Evolutionary conservation across 2,113 vertebrate species (phyloP), one percentile per base, ranked within the genome.

Genomic region (Orycteropus afer): DNA sequence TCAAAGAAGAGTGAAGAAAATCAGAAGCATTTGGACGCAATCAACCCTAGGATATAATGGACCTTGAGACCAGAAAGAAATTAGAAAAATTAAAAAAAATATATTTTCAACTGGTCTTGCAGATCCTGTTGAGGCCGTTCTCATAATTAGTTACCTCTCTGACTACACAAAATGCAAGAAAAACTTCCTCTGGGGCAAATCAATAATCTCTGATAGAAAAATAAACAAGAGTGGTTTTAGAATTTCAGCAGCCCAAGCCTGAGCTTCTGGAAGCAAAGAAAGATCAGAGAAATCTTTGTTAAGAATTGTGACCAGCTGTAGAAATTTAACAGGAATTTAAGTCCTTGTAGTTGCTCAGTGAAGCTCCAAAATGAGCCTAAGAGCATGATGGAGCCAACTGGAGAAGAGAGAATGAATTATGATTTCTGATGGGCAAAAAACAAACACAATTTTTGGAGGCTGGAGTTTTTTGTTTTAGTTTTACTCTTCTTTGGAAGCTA

Each of bases 121-220:
- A 79, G 55, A 86, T 34, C 34, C 20, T 23, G 29, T 8, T 45
- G 11, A 94, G 86, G 51, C 20, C 47, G 12, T 81, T 89, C 83
- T 89, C 11, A 14, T 25, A 85, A 80, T 69, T 80, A 78, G 34
- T 87, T 86, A 34, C 3, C 67, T 67, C 40, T 93, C 59, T 69
- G 59, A 34, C 40, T 49, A 81, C 15, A 81, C 4, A 82, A 82
- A 82, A 65, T 53, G 8, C 51, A 53, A 85, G 51, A 53, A 86
- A 83, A 92, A 22, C 51, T 61, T 89, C 42, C 73, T 86, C 53
- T 59, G 77, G 34, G 29, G 47, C 25, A 91, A 96, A 87, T 49
- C 45, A 71, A 91, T 15, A 20, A 40, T 29, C 42, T 91, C 57
- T 57, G 42, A 13, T 22, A 89, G 61, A 15, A 89, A 71, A 89